Base-by-base conservation (phyloP, 2,797 vertebrate genomes). In the Microctenopoma stevenorrisi region DNA sequence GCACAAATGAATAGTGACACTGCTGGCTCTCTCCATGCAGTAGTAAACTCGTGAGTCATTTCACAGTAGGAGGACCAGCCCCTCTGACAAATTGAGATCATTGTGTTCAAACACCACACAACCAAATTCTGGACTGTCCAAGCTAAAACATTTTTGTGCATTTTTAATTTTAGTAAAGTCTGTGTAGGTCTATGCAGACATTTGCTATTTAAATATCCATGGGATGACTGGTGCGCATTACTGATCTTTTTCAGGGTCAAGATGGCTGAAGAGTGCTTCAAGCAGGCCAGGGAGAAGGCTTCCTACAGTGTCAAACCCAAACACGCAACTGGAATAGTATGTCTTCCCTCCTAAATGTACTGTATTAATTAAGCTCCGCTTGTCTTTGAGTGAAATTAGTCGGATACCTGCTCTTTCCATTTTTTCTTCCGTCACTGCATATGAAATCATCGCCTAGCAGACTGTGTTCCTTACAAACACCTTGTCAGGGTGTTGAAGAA, bases 301-400 rank as follows among this genome's bases (percentile, higher is more conserved):
- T 84, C 95, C 38, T 97, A 98, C 88, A 97, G 92, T 75, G 95
- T 97, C 88, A 97, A 96, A 92, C 95, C 96, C 76, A 97, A 96
- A 92, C 95, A 97, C 15, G 94, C 97, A 54, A 95, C 96, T 40
- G 97, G 97, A 92, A 98, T 98, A 74, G 96, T 98, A 93, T 84
- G 97, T 95, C 22, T 65, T 40, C 18, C 33, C 35, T 38, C 35
- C 59, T 22, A 16, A 3, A 16, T 9, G 73, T 52, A 64, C 48
- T 54, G 0, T 50, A 35, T 26, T 7, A 3, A 26, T 25, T 68
- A 16, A 38, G 71, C 14, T 54, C 33, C 44, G 22, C 16, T 51
- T 7, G 38, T 38, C 3, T 52, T 68, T 58, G 44, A 52, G 38
- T 49, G 22, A 2, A 42, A 64, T 38, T 22, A 40, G 28, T 22